phyloP scores from a whole-genome alignment of 1,140 invertebrate species.

The Zaprionus ghesquierei region DNA sequence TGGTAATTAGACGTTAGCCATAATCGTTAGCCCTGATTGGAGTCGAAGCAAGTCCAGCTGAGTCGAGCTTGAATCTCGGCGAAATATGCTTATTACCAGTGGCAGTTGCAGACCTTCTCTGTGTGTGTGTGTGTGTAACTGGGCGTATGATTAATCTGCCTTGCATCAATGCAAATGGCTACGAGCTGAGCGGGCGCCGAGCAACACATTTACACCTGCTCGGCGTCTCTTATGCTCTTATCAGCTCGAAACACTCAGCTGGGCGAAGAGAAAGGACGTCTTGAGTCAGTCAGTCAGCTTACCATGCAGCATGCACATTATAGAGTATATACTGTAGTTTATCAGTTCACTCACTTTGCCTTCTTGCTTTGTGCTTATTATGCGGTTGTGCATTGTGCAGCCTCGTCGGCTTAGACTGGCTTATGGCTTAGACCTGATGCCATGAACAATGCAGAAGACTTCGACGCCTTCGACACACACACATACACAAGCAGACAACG shows the following conservation, averaged over 20 bases:
- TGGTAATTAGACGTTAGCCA: slow-evolving; percentile 22
- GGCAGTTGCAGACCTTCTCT: too few relatives aligned
- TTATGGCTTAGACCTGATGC: slow-evolving; percentile 13
- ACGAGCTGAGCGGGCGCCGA: too few relatives aligned
- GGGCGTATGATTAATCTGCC: slow-evolving; percentile 10
- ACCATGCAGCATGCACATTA: not conserved
- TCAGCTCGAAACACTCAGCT: too few relatives aligned
- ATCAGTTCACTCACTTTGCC: not conserved
- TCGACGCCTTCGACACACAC: slow-evolving; percentile 9
- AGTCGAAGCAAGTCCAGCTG: not conserved
- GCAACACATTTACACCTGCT: not conserved
- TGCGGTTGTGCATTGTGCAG: not conserved
- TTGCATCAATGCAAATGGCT: not conserved
- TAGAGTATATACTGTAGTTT: not conserved
- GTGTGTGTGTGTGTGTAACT: not conserved
- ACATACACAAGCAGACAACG: not conserved
- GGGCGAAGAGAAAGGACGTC: too few relatives aligned
- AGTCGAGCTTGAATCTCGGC: too few relatives aligned
- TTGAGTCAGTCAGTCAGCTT: too few relatives aligned
- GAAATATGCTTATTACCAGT: not conserved
- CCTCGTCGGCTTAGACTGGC: slow-evolving; percentile 31
- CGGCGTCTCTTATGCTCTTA: too few relatives aligned
- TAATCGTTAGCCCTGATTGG: slow-evolving; percentile 11
- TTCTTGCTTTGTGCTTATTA: not conserved
- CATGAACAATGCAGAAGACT: slow-evolving; percentile 33